Evolutionary conservation across 2,888 invertebrate genomes (phyloP), one percentile per base, ranked within the genome.

Genomic region (Cinara cedri): DNA sequence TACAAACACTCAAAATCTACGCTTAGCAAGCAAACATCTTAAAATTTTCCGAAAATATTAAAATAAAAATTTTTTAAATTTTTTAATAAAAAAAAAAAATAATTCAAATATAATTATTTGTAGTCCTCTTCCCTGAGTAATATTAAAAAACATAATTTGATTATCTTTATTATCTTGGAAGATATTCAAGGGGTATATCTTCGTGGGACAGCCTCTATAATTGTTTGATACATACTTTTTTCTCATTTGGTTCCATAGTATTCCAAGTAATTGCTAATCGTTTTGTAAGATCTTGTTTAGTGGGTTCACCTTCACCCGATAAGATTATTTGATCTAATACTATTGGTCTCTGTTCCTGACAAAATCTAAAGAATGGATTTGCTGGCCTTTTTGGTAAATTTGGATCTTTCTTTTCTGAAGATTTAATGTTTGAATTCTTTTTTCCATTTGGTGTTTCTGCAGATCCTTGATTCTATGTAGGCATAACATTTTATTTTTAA

Each of bases 281-380:
- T 83, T 91, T 88, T 0, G 92, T 92, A 26, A 92, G 87, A 85
- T 93, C 92, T 84, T 92, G 92, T 85, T 92, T 92, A 1, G 90
- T 89, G 0, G 91, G 91, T 84, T 92, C 92, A 0, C 89, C 87
- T 80, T 91, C 91, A 14, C 89, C 89, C 55, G 90, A 88, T 83
- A 86, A 86, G 24, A 81, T 81, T 86, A 91, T 90, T 66, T 83
- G 82, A 81, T 84, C 84, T 57, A 84, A 82, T 42, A 92, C 88
- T 21, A 91, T 85, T n/a, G 92, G 91, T 81, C 92, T 87, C 84
- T 92, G 92, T 84, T 92, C 92, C 87, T 92, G 92, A 83, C 92
- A 93, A 85, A 92, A 93, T 86, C 92, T 92, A 84, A 93, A 92
- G 86, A 92, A 92, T 68, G 93, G 92, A 88, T 93, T 93, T 75